These are phyloP conservation scores for Achroia grisella DNA, from an alignment of 1,140 invertebrate genomes.

Conservation along the genomic window DNA sequence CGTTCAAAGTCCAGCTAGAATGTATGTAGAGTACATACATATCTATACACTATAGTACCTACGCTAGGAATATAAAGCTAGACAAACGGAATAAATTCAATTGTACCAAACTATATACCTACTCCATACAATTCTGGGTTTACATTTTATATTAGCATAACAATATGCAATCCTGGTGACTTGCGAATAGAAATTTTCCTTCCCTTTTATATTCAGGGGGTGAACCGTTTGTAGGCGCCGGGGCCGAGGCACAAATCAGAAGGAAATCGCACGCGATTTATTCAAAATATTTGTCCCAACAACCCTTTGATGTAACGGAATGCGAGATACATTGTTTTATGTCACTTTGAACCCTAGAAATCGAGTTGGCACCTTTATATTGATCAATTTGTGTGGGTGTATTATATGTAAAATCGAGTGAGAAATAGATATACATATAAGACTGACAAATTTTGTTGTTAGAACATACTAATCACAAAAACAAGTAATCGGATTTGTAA, in stretches of 20 bases:
- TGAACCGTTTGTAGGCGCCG: slow-evolving; percentile 15
- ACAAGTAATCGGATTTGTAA: too few relatives aligned
- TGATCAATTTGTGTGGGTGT: slow-evolving; percentile 19
- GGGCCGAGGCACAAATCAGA: slow-evolving; percentile 16
- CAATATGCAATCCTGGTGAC: slow-evolving; percentile 31
- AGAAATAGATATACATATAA: too few relatives aligned
- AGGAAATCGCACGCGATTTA: slow-evolving; percentile 24
- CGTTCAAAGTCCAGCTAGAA: too few relatives aligned
- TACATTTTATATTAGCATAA: slow-evolving; percentile 44
- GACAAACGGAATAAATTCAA: too few relatives aligned
- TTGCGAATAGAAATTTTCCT: slow-evolving; percentile 23
- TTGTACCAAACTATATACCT: too few relatives aligned
- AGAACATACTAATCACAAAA: too few relatives aligned
- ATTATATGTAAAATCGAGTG: slow-evolving; percentile 29
- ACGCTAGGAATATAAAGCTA: too few relatives aligned
- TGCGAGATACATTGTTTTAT: slow-evolving; percentile 21
- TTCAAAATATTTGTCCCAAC: slow-evolving; percentile 30
- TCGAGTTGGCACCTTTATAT: slow-evolving; percentile 26
- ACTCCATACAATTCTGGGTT: slow-evolving; percentile 7
- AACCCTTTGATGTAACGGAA: slow-evolving; percentile 5
- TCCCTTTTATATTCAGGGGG: slow-evolving; percentile 38
- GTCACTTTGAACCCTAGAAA: slow-evolving; percentile 15
- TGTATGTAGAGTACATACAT: too few relatives aligned
- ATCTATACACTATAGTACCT: too few relatives aligned
- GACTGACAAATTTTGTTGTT: too few relatives aligned